Conservation (phyloP, 2,797 vertebrate species). For the Aldrovandia affinis region DNA sequence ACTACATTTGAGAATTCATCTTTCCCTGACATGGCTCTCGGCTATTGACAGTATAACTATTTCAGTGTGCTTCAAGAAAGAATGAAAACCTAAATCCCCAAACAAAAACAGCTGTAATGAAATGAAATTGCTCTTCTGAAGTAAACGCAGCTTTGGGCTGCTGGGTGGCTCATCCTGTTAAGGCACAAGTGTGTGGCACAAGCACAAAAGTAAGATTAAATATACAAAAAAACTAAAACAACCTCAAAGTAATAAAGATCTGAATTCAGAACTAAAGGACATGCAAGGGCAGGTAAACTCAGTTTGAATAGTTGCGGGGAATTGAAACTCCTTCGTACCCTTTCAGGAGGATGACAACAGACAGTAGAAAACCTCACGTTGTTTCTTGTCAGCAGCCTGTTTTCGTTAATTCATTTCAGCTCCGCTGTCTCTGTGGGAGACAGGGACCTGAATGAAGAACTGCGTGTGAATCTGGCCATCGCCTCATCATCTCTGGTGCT, state of each 20-base stretch:
- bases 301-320: not conserved
- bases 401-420: not conserved
- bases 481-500: constrained; percentile 19
- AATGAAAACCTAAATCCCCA: not conserved
- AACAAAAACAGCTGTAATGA: not conserved
- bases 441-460: constrained; percentile 21
- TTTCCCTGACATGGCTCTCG: not conserved
- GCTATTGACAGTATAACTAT: not conserved
- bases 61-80: not conserved
- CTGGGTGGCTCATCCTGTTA: not conserved
- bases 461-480: not conserved
- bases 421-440: not conserved
- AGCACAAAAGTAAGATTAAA: too few relatives aligned
- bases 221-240: too few relatives aligned
- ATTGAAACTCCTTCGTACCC: not conserved
- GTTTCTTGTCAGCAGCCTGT: not conserved
- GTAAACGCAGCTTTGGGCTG: not conserved
- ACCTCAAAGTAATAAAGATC: not conserved
- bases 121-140: not conserved
- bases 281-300: not conserved
- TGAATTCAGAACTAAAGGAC: not conserved
- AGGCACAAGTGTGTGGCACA: not conserved
- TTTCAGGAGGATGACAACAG: not conserved
- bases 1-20: not conserved
- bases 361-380: not conserved